Evolutionary conservation across 2,113 vertebrate species (phyloP), one percentile per base, ranked within the genome.

Genomic region (Petrocephalus zakoni): DNA sequence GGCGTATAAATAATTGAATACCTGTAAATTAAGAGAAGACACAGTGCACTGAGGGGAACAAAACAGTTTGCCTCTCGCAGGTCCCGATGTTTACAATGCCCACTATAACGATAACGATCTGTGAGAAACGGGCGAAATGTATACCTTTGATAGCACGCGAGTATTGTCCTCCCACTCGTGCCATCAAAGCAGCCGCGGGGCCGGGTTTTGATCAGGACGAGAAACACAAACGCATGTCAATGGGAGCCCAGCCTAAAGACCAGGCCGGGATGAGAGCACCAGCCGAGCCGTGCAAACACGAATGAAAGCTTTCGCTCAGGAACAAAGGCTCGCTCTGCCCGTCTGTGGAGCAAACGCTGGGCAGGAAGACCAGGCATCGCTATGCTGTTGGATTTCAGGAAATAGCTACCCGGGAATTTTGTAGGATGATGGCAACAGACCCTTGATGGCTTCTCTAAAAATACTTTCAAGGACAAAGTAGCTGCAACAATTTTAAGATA

Each of bases 1-100:
- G 92, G 91, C 90, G 89, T 92, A 91, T 93, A 89, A 91, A 93
- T 94, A 92, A 93, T 93, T 93, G 88, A 93, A 90, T 88, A 49
- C 56, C 86, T 90, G 89, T 85, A 25, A 90, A 92, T 88, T 90
- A 89, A 90, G 19, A 87, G 88, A 72, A 81, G 51, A 86, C 51
- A 19, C 49, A 13, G 25, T 56, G n/a, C 87, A 58, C 49, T 11
- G 47, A 58, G 72, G 72, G 9, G 37, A 37, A 84, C 53, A 82
- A 78, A 53, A 34, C 49, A 34, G 25, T 88, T 8, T 88, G 47
- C 21, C 34, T 78, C 46, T 29, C n/a, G 34, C 8, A 21, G 46
- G 25, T 52, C 13, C 37, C 6, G 1, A 75, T 52, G n/a, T 75
- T 87, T 78, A 78, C 22, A 37, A 55, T 8, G 34, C 11, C 49